These are phyloP conservation scores for Eustalomyia histrio DNA, from an alignment of 2,888 invertebrate genomes.

Conservation along the genomic window DNA sequence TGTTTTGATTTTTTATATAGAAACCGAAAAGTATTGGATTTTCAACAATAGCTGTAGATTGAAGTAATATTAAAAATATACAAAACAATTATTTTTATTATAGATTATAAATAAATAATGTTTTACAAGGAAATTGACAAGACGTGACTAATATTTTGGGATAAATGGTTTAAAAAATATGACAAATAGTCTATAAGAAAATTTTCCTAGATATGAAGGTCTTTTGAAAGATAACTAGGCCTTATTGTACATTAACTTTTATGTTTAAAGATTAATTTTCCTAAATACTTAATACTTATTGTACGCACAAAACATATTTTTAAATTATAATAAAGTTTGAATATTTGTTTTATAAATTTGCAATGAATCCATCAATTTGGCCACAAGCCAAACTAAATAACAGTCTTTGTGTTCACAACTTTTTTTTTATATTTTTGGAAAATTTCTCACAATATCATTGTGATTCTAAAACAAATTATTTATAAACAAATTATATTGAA, in stretches of 20 bases:
- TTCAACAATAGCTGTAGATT: not conserved
- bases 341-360: not conserved
- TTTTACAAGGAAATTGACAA: conserved; percentile 5
- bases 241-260: not conserved
- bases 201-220: not conserved
- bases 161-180: not conserved
- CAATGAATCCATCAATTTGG: not conserved
- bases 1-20: not conserved
- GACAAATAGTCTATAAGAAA: not conserved
- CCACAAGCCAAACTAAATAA: not conserved
- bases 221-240: not conserved
- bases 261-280: not conserved
- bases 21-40: not conserved
- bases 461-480: conserved; percentile 1
- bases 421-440: not conserved
- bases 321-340: not conserved
- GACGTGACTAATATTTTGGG: not conserved
- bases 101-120: not conserved
- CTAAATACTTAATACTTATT: not conserved
- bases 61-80: not conserved
- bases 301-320: not conserved
- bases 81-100: not conserved
- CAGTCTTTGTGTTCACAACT: not conserved
- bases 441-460: conserved; percentile 4
- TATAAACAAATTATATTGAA: not conserved